Evolutionary conservation across 1,140 invertebrate species (phyloP).

Genomic region (Heliothis virescens): DNA sequence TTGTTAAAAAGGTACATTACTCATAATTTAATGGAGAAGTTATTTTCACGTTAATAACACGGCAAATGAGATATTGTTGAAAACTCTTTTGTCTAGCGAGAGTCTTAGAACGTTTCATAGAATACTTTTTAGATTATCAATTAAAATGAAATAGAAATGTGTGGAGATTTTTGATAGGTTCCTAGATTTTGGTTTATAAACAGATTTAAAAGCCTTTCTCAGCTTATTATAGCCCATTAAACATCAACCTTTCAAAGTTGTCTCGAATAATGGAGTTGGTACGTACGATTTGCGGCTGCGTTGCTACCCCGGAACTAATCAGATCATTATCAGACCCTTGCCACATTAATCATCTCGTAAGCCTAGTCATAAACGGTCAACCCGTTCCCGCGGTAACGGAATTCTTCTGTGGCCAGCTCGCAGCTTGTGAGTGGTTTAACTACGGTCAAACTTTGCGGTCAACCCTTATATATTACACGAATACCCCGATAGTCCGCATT

Average conservation of each 20-base stretch:
- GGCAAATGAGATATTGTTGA: slow-evolving; percentile 37
- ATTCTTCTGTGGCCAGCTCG: slow-evolving; percentile 62
- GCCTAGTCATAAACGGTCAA: slow-evolving; percentile 43
- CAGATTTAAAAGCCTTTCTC: not conserved
- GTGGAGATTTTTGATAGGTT: not conserved
- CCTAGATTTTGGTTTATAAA: not conserved
- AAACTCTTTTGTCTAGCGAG: slow-evolving; percentile 17
- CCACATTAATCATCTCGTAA: slow-evolving; percentile 39
- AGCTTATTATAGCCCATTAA: slow-evolving; percentile 5
- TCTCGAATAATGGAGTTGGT: not conserved
- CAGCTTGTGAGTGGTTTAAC: slow-evolving; percentile 59
- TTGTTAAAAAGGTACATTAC: slow-evolving; percentile 43
- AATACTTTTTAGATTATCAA: not conserved
- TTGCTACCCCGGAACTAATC: slow-evolving; percentile 27
- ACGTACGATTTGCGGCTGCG: not conserved
- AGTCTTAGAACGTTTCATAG: not conserved
- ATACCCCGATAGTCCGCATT: slow-evolving; percentile 22
- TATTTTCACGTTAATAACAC: slow-evolving; percentile 35
- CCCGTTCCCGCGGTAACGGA: slow-evolving; percentile 32
- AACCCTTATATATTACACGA: slow-evolving; percentile 56
- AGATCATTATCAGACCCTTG: slow-evolving; percentile 25
- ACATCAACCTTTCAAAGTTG: not conserved
- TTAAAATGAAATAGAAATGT: not conserved
- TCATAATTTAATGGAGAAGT: slow-evolving; percentile 47
- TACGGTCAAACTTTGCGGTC: slow-evolving; percentile 62